These are phyloP conservation scores for Himalopsyche anomala DNA, from an alignment of 2,888 invertebrate genomes.

Conservation along the genomic window DNA sequence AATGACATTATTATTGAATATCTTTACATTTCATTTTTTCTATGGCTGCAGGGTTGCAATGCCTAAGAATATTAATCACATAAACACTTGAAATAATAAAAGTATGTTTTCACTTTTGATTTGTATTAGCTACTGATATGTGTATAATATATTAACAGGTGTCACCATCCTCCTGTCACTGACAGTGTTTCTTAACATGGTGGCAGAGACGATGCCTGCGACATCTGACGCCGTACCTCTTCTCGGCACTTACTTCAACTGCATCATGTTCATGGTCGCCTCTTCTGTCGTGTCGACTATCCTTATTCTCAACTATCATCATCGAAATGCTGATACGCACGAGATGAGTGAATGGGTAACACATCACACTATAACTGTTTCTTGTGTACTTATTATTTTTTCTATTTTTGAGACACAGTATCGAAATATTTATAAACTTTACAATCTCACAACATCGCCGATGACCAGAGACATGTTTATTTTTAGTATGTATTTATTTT, in stretches of 20 bases:
- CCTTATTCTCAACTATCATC: conserved; percentile 98
- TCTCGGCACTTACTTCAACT: conserved; percentile 97
- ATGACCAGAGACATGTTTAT: too few species aligned
- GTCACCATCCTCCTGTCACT: conserved; percentile 98
- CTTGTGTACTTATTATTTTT: too few species aligned
- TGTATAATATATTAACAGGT: conserved; percentile 77
- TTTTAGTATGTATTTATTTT: too few species aligned
- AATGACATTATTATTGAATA: too few species aligned
- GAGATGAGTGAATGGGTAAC: conserved; percentile 98
- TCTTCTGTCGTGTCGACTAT: conserved; percentile 98
- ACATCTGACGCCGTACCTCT: conserved; percentile 95
- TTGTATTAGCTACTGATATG: too few species aligned
- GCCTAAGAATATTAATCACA: neutral
- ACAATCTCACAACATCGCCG: too few species aligned
- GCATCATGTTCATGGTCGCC: conserved; percentile 99
- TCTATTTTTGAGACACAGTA: too few species aligned
- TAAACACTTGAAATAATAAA: neutral
- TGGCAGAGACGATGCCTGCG: conserved; percentile 98
- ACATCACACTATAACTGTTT: neutral
- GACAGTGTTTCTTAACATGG: conserved; percentile 99
- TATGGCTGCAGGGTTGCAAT: neutral
- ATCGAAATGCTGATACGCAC: conserved; percentile 97
- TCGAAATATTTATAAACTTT: too few species aligned
- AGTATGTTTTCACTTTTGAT: too few species aligned
- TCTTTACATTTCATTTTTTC: neutral